phyloP scores from a whole-genome alignment of 1,140 invertebrate genomes.

The Scaptomyza hsui region DNA sequence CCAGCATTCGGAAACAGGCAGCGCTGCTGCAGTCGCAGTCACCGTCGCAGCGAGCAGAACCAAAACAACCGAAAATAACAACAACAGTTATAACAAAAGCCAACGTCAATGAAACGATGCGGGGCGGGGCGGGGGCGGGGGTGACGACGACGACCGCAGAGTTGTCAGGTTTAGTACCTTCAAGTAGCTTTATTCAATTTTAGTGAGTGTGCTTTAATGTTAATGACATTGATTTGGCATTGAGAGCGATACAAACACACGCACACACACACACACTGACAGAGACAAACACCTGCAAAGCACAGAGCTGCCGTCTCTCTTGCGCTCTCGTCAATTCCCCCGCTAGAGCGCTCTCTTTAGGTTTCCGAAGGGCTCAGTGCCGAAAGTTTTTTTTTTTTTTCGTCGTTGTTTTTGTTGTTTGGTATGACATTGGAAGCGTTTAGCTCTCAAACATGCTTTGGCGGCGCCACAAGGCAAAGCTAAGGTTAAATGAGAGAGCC shows the following conservation, averaged over 20 bases:
- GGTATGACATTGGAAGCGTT: conserved; percentile 67
- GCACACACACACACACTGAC: conserved; percentile 2
- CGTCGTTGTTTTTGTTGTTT: conserved; percentile 37
- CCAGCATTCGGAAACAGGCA: conserved; percentile 42
- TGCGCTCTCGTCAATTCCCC: conserved; percentile 2
- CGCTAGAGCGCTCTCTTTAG: conserved; percentile 15
- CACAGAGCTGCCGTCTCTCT: conserved; percentile 39
- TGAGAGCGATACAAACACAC: conserved; percentile 52
- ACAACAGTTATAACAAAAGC: conserved; percentile 17
- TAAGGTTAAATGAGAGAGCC: conserved; percentile 41
- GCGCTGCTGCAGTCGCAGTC: not conserved
- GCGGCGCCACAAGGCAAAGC: conserved; percentile 56
- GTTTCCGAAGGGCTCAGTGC: conserved; percentile 55
- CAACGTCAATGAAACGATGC: not conserved
- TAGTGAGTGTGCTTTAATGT: conserved; percentile 80
- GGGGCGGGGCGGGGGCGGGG: too few species aligned
- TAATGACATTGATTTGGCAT: conserved; percentile 82
- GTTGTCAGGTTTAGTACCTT: conserved; percentile 59
- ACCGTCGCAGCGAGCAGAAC: not conserved
- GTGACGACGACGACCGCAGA: conserved; percentile 21
- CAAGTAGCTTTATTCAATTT: conserved; percentile 75
- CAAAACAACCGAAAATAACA: conserved; percentile 1
- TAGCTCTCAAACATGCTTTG: conserved; percentile 32
- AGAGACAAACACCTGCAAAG: conserved; percentile 36
- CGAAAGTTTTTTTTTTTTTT: conserved; percentile 11